These are phyloP conservation scores for Nesogale talazaci DNA, from an alignment of 2,113 vertebrate species.

Conservation along the genomic window DNA sequence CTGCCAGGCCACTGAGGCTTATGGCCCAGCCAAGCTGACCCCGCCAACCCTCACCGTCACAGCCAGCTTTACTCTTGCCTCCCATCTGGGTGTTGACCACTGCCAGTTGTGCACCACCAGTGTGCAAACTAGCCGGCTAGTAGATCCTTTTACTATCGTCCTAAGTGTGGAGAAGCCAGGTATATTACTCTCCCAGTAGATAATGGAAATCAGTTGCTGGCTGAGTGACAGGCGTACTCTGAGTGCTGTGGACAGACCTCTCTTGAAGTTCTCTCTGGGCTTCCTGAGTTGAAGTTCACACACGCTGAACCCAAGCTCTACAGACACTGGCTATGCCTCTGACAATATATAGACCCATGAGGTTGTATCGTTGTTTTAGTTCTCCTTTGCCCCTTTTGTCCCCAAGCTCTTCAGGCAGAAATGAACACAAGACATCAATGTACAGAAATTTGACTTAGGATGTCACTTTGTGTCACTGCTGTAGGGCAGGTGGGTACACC, in stretches of 20 bases:
- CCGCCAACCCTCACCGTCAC: background rate
- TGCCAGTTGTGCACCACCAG: too few relatives aligned
- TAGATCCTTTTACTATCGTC: background rate
- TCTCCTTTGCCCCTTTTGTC: background rate
- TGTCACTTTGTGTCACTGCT: background rate
- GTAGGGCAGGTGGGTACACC: background rate
- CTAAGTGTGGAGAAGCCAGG: background rate
- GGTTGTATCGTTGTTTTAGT: slow-evolving; percentile 37
- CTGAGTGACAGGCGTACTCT: background rate
- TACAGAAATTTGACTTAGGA: background rate
- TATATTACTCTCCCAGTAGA: background rate
- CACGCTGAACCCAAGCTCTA: background rate
- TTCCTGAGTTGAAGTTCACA: background rate
- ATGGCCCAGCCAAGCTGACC: background rate
- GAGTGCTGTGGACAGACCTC: background rate
- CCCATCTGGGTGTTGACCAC: too few relatives aligned
- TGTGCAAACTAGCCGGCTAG: background rate
- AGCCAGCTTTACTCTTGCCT: background rate
- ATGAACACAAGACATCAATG: background rate
- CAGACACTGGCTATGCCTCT: slow-evolving; percentile 39
- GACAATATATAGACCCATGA: background rate
- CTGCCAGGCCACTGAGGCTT: background rate
- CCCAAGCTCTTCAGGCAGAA: background rate
- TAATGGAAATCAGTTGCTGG: background rate
- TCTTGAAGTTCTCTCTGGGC: background rate